A percentile compares a stretch with the other conserved stretches of the same genome.
phyloP scores from a whole-genome alignment of 2,888 invertebrate species.

The Drosophila antonietae region DNA sequence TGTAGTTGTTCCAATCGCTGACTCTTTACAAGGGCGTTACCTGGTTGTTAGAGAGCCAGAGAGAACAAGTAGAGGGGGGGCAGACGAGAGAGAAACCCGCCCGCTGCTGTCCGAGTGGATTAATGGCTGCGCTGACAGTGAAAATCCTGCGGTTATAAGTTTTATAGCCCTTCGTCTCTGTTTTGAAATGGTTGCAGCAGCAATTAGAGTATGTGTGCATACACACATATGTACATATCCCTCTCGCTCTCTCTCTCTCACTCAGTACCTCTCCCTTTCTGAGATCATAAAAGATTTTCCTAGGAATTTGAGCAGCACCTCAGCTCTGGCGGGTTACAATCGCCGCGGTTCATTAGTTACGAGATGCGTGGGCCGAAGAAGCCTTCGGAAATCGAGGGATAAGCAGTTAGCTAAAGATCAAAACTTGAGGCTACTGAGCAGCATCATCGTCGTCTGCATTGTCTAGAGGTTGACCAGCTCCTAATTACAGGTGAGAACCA shows the following conservation, averaged over 20 bases:
- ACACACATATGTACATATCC: slow-evolving; percentile 25
- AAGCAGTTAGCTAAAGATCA: slow-evolving; percentile 25
- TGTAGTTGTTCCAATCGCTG: slow-evolving; percentile 19
- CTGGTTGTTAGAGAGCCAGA: slow-evolving; percentile 55
- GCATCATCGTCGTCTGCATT: slow-evolving; percentile 28
- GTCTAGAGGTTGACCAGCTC: slow-evolving; percentile 48
- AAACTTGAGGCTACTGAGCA: slow-evolving; percentile 35
- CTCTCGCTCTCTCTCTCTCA: slow-evolving; percentile 10
- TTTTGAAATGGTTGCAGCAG: slow-evolving; percentile 50
- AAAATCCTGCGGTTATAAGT: slow-evolving; percentile 78
- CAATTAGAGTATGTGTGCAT: slow-evolving; percentile 68
- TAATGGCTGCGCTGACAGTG: slow-evolving; percentile 73
- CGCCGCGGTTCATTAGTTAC: slow-evolving; percentile 61
- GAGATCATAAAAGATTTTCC: slow-evolving; percentile 71
- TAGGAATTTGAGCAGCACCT: slow-evolving; percentile 52
- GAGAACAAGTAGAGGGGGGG: background rate
- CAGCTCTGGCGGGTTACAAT: slow-evolving; percentile 38
- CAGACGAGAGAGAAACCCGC: slow-evolving; percentile 38
- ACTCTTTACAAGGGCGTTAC: slow-evolving; percentile 71
- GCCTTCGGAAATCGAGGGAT: slow-evolving; percentile 26
- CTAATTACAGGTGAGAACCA: slow-evolving; percentile 49
- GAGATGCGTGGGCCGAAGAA: slow-evolving; percentile 59
- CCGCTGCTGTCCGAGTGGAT: slow-evolving; percentile 52
- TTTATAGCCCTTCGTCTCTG: slow-evolving; percentile 67
- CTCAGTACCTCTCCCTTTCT: background rate